These are phyloP conservation scores for Automeris io DNA, from an alignment of 2,888 invertebrate species.

Conservation along the genomic window DNA sequence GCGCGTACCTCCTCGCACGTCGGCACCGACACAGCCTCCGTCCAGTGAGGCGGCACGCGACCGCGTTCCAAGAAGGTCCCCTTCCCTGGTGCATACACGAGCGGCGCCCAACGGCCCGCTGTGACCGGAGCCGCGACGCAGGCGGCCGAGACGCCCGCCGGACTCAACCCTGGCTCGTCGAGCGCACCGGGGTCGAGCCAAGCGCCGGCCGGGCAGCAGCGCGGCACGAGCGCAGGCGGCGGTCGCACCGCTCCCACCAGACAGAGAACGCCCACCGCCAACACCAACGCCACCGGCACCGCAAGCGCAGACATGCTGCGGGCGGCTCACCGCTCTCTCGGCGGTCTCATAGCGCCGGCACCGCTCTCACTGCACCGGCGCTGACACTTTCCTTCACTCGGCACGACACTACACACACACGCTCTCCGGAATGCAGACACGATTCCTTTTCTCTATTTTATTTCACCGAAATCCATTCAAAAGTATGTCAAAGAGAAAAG, in stretches of 20 bases:
- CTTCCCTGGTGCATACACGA: slow-evolving; percentile 73
- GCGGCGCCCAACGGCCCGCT: slow-evolving; percentile 72
- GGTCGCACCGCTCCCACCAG: slow-evolving; percentile 35
- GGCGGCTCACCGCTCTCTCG: slow-evolving; percentile 26
- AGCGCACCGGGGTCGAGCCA: slow-evolving; percentile 41
- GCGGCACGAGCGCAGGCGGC: slow-evolving; percentile 42
- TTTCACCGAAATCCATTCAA: not conserved
- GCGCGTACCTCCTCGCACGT: slow-evolving; percentile 41
- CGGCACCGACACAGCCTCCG: slow-evolving; percentile 39
- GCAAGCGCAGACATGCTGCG: slow-evolving; percentile 3
- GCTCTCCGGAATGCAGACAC: not conserved
- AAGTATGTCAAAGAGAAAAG: too few relatives aligned
- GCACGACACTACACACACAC: not conserved
- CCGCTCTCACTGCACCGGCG: too few relatives aligned
- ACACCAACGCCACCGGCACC: not conserved
- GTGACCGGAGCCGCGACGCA: slow-evolving; percentile 51
- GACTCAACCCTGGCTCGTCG: slow-evolving; percentile 31
- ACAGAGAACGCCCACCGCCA: slow-evolving; percentile 23
- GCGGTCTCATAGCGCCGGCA: slow-evolving; percentile 8
- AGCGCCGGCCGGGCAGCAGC: slow-evolving; percentile 39
- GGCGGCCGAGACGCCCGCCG: slow-evolving; percentile 67
- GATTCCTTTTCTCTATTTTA: not conserved
- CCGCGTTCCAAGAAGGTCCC: slow-evolving; percentile 51
- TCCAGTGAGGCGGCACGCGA: slow-evolving; percentile 69
- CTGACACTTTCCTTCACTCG: not conserved